Evolutionary conservation across 1,140 invertebrate genomes (phyloP).

Genomic region (Drosophila nannoptera): DNA sequence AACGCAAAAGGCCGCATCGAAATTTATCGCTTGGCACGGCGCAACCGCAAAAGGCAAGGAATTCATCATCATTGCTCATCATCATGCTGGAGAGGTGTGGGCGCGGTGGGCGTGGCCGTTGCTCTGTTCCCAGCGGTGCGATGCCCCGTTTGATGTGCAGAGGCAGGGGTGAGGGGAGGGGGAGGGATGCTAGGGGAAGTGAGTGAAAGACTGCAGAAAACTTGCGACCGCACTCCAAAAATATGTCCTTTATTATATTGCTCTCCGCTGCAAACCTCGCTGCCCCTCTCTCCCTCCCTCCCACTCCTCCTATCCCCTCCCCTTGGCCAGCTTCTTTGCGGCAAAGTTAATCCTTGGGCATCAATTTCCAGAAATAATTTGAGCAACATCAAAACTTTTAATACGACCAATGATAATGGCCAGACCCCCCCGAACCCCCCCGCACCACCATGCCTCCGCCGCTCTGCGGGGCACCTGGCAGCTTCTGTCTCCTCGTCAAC

Average conservation of each 20-base stretch:
- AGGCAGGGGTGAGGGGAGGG: not conserved
- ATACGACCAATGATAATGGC: slow-evolving; percentile 75
- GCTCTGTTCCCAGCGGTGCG: slow-evolving; percentile 55
- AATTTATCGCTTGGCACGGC: slow-evolving; percentile 60
- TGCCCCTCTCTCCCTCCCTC: not conserved
- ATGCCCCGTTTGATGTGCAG: slow-evolving; percentile 61
- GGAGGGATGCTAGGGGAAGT: not conserved
- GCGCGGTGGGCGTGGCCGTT: slow-evolving; percentile 39
- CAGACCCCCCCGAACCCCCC: slow-evolving; percentile 4
- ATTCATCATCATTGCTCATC: slow-evolving; percentile 69
- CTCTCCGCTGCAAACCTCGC: slow-evolving; percentile 38
- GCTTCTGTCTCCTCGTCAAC: slow-evolving; percentile 5
- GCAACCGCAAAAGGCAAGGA: slow-evolving; percentile 63
- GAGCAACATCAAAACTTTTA: slow-evolving; percentile 77
- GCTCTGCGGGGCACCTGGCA: not conserved
- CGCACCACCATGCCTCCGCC: slow-evolving; percentile 5
- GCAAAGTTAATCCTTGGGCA: slow-evolving; percentile 76
- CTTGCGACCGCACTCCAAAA: slow-evolving; percentile 39
- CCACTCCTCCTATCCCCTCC: not conserved
- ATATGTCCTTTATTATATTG: slow-evolving; percentile 73
- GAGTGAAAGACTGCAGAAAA: slow-evolving; percentile 9
- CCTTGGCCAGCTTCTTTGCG: slow-evolving; percentile 9
- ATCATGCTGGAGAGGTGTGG: slow-evolving; percentile 31
- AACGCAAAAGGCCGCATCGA: slow-evolving; percentile 58
- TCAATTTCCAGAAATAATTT: slow-evolving; percentile 77